Percentiles rank a stretch among this genome's conserved stretches.
These are phyloP conservation scores for Sinella curviseta DNA, from an alignment of 1,140 invertebrate species.

Conservation along the genomic window DNA sequence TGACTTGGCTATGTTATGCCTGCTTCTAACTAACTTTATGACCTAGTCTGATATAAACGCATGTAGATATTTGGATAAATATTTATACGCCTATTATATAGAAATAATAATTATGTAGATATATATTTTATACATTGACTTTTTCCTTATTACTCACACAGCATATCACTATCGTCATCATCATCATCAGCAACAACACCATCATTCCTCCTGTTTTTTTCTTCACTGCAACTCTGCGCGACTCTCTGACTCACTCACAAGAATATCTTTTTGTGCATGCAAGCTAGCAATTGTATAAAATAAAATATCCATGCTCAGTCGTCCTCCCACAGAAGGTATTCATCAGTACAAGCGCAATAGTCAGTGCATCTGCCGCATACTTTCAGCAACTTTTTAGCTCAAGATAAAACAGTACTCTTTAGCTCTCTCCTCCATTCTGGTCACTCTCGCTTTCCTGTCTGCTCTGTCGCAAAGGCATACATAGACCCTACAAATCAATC, in stretches of 20 bases:
- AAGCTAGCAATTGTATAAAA: constrained; percentile 9
- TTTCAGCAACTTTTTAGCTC: background rate
- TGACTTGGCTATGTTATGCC: too few species aligned
- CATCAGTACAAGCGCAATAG: too few species aligned
- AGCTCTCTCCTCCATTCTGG: background rate
- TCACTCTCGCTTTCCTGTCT: background rate
- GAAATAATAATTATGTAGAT: background rate
- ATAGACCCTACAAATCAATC: too few species aligned
- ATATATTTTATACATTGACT: background rate
- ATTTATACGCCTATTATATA: background rate
- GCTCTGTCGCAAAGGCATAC: background rate
- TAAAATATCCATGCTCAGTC: background rate
- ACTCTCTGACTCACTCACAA: constrained; percentile 7
- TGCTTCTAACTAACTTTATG: too few species aligned
- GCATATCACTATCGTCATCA: background rate
- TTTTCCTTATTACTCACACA: background rate
- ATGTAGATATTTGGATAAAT: background rate
- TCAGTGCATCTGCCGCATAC: too few species aligned
- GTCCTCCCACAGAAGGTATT: background rate
- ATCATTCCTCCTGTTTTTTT: background rate
- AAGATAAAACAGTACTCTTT: background rate
- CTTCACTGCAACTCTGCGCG: background rate
- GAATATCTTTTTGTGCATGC: background rate
- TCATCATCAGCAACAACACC: background rate
- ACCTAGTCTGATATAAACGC: too few species aligned